Conservation (phyloP, 1,140 invertebrate species). For the Physella acuta region DNA sequence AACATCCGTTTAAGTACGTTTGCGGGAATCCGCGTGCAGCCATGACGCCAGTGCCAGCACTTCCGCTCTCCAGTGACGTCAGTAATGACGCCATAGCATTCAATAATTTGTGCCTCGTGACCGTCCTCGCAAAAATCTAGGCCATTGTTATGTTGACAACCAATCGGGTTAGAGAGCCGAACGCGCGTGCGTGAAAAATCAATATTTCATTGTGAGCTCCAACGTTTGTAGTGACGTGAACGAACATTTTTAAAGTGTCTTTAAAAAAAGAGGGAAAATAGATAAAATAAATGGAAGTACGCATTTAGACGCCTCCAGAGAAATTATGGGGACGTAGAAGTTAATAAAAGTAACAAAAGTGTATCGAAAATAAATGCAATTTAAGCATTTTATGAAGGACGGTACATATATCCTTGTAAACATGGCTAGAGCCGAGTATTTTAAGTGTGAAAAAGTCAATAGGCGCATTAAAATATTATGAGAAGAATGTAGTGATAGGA, state of each 20-base stretch:
- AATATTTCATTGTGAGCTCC: constrained; percentile 15
- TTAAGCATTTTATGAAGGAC: too few relatives aligned
- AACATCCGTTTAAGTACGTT: background rate
- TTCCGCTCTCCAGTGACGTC: constrained; percentile 11
- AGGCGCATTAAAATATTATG: too few relatives aligned
- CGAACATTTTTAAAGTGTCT: background rate
- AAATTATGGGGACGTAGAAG: background rate
- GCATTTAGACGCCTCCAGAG: background rate
- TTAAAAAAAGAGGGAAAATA: background rate
- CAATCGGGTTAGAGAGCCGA: constrained; percentile 1
- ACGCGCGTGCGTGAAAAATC: constrained; percentile 11
- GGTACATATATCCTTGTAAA: too few relatives aligned
- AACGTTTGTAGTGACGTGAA: constrained; percentile 12
- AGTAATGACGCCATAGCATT: constrained; percentile 10
- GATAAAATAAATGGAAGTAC: background rate
- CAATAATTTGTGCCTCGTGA: constrained; percentile 17
- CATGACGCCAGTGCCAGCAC: constrained; percentile 5
- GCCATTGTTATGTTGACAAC: constrained; percentile 4
- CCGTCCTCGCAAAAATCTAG: constrained; percentile 5
- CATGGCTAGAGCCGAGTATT: too few relatives aligned
- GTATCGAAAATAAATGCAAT: too few relatives aligned
- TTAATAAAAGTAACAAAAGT: background rate
- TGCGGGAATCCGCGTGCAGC: constrained; percentile 10
- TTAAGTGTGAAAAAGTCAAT: too few relatives aligned
- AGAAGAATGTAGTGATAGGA: too few relatives aligned